These are phyloP conservation scores for Daboia siamensis DNA, from an alignment of 2,113 vertebrate genomes.

Conservation along the genomic window DNA sequence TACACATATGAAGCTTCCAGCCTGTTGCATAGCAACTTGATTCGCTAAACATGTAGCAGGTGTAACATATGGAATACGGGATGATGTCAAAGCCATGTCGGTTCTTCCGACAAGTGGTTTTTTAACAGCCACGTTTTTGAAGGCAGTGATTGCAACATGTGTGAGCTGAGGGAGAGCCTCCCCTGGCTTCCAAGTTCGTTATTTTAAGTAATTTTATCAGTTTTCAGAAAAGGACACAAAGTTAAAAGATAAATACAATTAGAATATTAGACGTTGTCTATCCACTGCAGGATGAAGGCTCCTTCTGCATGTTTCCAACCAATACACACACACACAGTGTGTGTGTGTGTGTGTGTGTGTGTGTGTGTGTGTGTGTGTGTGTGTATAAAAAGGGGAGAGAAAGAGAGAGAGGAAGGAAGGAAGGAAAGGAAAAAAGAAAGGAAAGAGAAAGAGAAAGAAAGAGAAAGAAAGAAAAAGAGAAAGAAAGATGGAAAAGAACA, in stretches of 20 bases:
- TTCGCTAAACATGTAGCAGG: slow-evolving; percentile 56
- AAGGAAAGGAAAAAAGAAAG: no score
- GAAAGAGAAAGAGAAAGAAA: no score
- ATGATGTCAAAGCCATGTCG: slow-evolving; percentile 17
- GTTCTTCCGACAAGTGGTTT: neutral
- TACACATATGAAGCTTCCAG: slow-evolving; percentile 36
- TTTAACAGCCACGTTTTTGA: neutral
- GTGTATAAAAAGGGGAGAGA: no score
- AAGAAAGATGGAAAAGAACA: no score
- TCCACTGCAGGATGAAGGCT: no score
- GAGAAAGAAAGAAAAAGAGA: no score
- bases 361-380: no score
- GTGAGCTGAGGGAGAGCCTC: neutral
- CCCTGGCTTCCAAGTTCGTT: neutral
- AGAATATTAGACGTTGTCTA: neutral
- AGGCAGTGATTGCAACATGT: neutral
- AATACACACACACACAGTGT: no score
- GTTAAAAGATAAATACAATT: neutral
- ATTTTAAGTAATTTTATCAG: neutral
- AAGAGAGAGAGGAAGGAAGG: no score
- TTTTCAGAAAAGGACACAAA: neutral
- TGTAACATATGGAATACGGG: slow-evolving; percentile 51
- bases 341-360: no score
- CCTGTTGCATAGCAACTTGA: slow-evolving; percentile 65
- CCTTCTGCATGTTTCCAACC: no score